Evolutionary conservation across 2,113 vertebrate genomes (phyloP).

Genomic region (Charadrius vociferus): DNA sequence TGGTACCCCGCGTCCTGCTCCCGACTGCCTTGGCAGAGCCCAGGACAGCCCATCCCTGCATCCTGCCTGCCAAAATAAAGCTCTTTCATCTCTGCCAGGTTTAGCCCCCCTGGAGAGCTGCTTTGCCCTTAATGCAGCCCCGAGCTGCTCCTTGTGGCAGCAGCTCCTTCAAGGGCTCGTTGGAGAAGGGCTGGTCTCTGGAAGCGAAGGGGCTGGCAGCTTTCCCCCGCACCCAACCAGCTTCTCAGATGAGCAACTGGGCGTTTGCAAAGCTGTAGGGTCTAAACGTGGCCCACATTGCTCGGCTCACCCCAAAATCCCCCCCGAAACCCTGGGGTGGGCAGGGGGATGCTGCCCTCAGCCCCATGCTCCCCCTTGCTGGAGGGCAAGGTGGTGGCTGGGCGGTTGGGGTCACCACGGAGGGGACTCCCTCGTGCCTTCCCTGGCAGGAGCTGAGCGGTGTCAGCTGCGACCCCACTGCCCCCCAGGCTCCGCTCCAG

Average conservation of each 20-base stretch:
- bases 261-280: background rate
- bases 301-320: background rate
- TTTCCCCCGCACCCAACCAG: background rate
- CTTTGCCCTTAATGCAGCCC: background rate
- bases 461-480: accelerated
- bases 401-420: background rate
- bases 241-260: accelerated
- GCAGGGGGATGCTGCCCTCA: background rate
- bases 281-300: background rate
- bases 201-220: background rate
- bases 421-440: background rate
- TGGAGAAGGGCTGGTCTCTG: background rate
- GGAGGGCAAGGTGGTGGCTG: accelerated
- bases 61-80: background rate
- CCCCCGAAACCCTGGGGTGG: accelerated
- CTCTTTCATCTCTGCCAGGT: background rate
- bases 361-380: background rate
- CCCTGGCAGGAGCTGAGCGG: background rate
- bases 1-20: accelerated
- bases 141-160: background rate
- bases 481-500: background rate
- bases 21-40: background rate
- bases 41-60: background rate
- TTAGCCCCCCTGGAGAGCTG: background rate
- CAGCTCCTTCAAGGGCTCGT: background rate